Percentiles rank a stretch among this genome's conserved stretches.
Conservation (phyloP, 2,113 vertebrate genomes). For the Circaetus gallicus region DNA sequence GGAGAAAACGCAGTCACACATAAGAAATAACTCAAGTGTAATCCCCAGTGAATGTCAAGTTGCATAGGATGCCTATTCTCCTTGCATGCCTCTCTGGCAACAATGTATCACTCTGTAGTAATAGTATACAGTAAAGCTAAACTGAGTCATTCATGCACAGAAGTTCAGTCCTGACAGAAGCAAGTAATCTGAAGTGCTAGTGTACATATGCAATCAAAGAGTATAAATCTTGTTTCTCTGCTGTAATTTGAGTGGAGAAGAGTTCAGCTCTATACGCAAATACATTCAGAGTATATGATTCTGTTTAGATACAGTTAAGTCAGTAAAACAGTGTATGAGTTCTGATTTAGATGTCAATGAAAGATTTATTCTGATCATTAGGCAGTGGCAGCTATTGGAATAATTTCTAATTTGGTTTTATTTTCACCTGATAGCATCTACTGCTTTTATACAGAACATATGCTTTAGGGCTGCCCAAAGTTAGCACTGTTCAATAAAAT, state of each 20-base stretch:
- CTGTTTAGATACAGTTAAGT: neutral
- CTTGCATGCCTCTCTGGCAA: neutral
- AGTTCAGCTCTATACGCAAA: neutral
- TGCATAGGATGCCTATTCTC: neutral
- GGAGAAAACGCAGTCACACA: neutral
- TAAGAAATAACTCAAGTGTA: neutral
- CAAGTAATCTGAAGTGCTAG: neutral
- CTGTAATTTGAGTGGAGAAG: neutral
- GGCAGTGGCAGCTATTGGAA: neutral
- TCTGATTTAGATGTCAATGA: constrained; percentile 40
- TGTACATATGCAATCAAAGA: neutral
- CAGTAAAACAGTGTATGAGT: constrained; percentile 24
- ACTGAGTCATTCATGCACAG: neutral
- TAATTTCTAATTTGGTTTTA: neutral
- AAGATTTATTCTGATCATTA: constrained; percentile 47
- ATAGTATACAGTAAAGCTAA: neutral
- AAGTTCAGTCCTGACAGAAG: neutral
- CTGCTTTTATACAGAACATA: neutral
- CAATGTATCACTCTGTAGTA: neutral
- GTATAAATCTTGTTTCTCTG: neutral
- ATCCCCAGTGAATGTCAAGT: neutral
- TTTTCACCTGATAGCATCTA: neutral
- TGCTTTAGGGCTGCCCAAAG: constrained; percentile 20
- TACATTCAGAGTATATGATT: neutral
- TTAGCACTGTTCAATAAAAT: constrained; percentile 52